These are phyloP conservation scores for Lutjanus argentimaculatus DNA, from an alignment of 2,797 vertebrate species.

Conservation along the genomic window DNA sequence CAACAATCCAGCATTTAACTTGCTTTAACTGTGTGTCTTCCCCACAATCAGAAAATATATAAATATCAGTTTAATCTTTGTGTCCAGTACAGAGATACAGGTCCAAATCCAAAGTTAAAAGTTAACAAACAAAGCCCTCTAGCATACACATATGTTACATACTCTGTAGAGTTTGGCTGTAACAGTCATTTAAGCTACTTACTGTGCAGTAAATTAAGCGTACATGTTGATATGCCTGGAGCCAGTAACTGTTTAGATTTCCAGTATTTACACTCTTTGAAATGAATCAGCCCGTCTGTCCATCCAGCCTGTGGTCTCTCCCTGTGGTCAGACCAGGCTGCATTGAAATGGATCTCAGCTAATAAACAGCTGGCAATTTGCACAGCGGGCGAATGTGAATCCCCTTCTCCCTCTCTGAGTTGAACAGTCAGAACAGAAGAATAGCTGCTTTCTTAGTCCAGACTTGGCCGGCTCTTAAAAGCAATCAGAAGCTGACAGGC, in stretches of 20 bases:
- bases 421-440: constrained; percentile 36
- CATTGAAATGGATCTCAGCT: constrained; percentile 36
- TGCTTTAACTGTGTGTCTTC: not conserved
- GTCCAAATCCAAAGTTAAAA: not conserved
- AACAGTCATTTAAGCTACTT: not conserved
- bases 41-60: not conserved
- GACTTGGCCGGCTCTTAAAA: constrained; percentile 51
- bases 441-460: constrained; percentile 40
- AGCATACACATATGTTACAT: not conserved
- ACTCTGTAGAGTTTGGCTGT: not conserved
- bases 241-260: not conserved
- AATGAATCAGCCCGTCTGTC: not conserved
- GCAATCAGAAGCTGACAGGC: constrained; percentile 41
- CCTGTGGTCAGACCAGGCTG: not conserved
- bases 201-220: not conserved
- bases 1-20: not conserved
- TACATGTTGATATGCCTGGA: not conserved
- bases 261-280: not conserved
- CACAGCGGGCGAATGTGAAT: constrained; percentile 29
- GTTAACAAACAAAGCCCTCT: not conserved
- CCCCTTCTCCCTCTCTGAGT: not conserved
- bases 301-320: not conserved
- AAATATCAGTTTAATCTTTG: not conserved
- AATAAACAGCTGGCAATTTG: constrained; percentile 42
- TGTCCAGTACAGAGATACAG: no score